Conservation (phyloP, 1,140 invertebrate genomes). For the Plodia interpunctella region DNA sequence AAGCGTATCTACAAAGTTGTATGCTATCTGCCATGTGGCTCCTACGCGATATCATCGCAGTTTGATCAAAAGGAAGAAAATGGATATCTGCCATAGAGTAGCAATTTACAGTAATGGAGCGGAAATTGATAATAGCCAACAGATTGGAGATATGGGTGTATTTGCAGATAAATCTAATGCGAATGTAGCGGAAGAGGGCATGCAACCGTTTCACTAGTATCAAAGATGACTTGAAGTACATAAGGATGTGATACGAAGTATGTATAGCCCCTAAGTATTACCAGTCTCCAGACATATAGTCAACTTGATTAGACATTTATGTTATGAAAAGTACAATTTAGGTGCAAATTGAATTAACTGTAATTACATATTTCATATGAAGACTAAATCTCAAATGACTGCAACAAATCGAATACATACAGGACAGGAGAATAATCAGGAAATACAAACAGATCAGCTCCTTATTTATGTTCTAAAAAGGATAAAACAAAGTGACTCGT, state of each 20-base stretch:
- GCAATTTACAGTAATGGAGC: conserved; percentile 10
- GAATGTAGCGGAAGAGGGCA: background rate
- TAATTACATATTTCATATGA: too few relatives aligned
- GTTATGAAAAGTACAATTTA: too few relatives aligned
- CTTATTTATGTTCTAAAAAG: background rate
- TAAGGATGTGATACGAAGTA: background rate
- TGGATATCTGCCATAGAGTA: background rate
- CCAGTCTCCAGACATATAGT: background rate
- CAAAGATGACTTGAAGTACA: background rate
- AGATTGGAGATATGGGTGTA: conserved; percentile 6
- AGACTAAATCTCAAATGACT: background rate
- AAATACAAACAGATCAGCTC: conserved; percentile 8
- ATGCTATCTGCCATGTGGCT: too few relatives aligned
- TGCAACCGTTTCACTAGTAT: conserved; percentile 3
- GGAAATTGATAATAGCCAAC: conserved; percentile 8
- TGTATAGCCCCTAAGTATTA: too few relatives aligned
- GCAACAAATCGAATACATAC: background rate
- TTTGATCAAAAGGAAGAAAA: conserved; percentile 5
- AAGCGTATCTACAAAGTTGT: too few relatives aligned
- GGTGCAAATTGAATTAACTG: too few relatives aligned
- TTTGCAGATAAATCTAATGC: conserved; percentile 6
- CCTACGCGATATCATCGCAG: background rate
- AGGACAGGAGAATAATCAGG: conserved; percentile 5
- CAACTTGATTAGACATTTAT: too few relatives aligned
- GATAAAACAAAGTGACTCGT: conserved; percentile 2